Evolutionary conservation across 1,140 invertebrate genomes (phyloP).

Genomic region (Saccostrea glomerata): DNA sequence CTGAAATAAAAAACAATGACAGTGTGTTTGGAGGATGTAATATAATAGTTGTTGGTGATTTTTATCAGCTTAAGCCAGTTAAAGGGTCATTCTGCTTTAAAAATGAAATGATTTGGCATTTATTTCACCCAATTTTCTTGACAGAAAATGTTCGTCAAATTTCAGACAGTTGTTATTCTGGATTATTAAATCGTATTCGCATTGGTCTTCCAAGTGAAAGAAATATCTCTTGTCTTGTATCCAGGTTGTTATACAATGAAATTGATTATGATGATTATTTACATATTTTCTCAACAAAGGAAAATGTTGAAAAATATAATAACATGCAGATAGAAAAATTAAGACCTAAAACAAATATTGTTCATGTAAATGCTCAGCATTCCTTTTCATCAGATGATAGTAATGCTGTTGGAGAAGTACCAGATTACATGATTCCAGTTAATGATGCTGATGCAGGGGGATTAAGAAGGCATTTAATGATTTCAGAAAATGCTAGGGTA

Average conservation of each 20-base stretch:
- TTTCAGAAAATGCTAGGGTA: slow-evolving; percentile 44
- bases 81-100: slow-evolving; percentile 45
- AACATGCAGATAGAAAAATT: slow-evolving; percentile 6
- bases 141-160: slow-evolving; percentile 55
- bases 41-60: slow-evolving; percentile 37
- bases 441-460: slow-evolving; percentile 51
- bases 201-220: slow-evolving; percentile 43
- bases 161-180: slow-evolving; percentile 37
- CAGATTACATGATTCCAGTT: slow-evolving; percentile 33
- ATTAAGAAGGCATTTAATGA: slow-evolving; percentile 25
- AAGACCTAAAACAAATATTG: slow-evolving; percentile 7
- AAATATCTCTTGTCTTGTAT: slow-evolving; percentile 38
- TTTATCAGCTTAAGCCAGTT: slow-evolving; percentile 52
- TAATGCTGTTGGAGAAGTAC: slow-evolving; percentile 41
- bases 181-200: slow-evolving; percentile 52
- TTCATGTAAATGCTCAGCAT: slow-evolving; percentile 50
- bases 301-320: slow-evolving; percentile 46
- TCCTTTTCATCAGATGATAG: slow-evolving; percentile 51
- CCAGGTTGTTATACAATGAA: background rate
- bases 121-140: slow-evolving; percentile 59
- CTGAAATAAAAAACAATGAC: slow-evolving; percentile 34
- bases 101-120: slow-evolving; percentile 49
- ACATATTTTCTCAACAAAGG: slow-evolving; percentile 43
- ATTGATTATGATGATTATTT: slow-evolving; percentile 38
- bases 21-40: slow-evolving; percentile 50